These are phyloP conservation scores for Apis dorsata DNA, from an alignment of 1,140 invertebrate species.

Conservation along the genomic window DNA sequence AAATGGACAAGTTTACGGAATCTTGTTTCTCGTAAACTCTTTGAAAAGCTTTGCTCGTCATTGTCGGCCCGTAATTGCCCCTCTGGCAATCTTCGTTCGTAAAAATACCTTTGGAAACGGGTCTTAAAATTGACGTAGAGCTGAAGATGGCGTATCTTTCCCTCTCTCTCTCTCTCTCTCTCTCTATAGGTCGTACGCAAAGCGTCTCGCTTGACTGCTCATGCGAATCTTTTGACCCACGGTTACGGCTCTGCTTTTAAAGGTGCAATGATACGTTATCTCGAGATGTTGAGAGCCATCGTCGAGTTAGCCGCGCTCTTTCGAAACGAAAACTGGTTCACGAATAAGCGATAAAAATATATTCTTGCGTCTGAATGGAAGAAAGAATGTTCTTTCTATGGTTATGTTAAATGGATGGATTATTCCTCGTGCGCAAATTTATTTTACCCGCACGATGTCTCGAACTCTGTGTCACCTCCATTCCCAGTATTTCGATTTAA, in stretches of 20 bases:
- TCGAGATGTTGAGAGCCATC: not conserved
- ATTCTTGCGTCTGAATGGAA: not conserved
- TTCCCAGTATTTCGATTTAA: too few species aligned
- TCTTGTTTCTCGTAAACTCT: not conserved
- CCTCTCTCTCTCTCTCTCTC: too few species aligned
- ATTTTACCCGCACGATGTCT: not conserved
- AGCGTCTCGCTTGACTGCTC: slow-evolving; percentile 48
- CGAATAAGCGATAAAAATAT: not conserved
- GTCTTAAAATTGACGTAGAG: not conserved
- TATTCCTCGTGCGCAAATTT: not conserved
- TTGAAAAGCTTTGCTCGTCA: not conserved
- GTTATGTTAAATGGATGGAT: not conserved
- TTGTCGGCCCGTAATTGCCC: not conserved
- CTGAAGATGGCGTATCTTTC: slow-evolving; percentile 36
- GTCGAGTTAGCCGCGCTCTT: not conserved
- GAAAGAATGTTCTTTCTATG: not conserved
- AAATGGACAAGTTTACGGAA: not conserved
- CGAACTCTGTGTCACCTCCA: too few species aligned
- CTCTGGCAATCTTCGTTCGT: not conserved
- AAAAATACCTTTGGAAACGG: not conserved
- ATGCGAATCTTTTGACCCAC: slow-evolving; percentile 51
- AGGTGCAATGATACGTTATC: slow-evolving; percentile 29
- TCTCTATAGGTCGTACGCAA: slow-evolving; percentile 36
- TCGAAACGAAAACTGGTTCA: not conserved
- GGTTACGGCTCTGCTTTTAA: slow-evolving; percentile 21